phyloP scores from a whole-genome alignment of 2,113 vertebrate genomes.

The Lycaon pictus region DNA sequence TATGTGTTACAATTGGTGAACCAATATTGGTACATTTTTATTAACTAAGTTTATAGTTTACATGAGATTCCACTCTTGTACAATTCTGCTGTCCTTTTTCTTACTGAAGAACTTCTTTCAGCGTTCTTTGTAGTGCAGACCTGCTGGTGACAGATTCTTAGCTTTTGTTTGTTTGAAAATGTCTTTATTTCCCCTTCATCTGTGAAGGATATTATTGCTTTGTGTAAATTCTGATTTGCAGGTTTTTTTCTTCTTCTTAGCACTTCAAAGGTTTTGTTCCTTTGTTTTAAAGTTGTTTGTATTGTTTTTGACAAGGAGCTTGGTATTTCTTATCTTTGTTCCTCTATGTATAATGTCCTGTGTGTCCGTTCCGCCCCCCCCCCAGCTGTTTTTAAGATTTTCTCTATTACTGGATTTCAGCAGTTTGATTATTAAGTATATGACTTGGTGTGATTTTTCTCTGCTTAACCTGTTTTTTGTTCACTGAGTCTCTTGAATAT shows the following conservation, averaged over 20 bases:
- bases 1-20: background rate
- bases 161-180: background rate
- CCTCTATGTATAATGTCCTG: background rate
- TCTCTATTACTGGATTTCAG: background rate
- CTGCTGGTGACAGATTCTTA: background rate
- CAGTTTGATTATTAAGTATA: background rate
- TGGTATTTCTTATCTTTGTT: background rate
- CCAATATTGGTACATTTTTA: background rate
- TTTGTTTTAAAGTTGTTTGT: conserved; percentile 28
- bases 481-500: conserved; percentile 21
- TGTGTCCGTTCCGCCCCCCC: background rate
- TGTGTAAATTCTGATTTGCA: conserved; percentile 19
- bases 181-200: background rate
- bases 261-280: background rate
- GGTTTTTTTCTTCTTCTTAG: background rate
- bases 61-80: background rate
- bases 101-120: background rate
- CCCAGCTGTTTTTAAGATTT: background rate
- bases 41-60: background rate
- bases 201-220: background rate
- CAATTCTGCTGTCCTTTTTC: background rate
- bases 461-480: background rate
- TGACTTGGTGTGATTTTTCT: conserved; percentile 12
- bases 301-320: background rate
- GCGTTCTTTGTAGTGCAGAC: background rate